phyloP scores from a whole-genome alignment of 2,797 vertebrate species.

The Tragelaphus eurycerus region DNA sequence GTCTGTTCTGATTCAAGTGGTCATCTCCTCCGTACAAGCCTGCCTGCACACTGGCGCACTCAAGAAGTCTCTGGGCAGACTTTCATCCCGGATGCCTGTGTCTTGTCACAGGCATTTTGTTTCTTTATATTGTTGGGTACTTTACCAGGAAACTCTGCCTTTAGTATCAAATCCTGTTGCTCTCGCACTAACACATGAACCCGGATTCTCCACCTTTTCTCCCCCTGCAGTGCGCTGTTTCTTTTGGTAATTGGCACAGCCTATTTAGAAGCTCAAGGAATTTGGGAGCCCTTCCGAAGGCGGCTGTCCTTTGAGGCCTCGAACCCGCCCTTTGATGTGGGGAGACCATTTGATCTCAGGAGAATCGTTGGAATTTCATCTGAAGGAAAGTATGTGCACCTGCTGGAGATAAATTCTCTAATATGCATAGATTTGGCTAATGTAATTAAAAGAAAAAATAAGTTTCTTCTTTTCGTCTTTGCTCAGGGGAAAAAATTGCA shows the following conservation, averaged over 20 bases:
- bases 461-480: background rate
- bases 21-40: background rate
- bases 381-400: constrained; percentile 91
- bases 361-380: constrained; percentile 97
- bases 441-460: constrained; percentile 16
- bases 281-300: constrained; percentile 97
- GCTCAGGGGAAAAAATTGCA: background rate
- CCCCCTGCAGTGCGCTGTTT: constrained; percentile 91
- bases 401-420: background rate
- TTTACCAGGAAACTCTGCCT: background rate
- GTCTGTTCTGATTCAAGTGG: background rate
- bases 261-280: constrained; percentile 98
- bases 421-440: background rate
- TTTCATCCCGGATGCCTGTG: background rate
- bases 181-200: background rate
- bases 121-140: background rate
- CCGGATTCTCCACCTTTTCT: constrained; percentile 28
- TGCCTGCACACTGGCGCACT: background rate
- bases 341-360: constrained; percentile 98
- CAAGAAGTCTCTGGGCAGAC: background rate
- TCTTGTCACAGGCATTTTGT: background rate
- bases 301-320: constrained; percentile 94
- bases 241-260: constrained; percentile 96
- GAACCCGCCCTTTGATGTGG: constrained; percentile 93
- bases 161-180: background rate